phyloP scores from a whole-genome alignment of 1,140 invertebrate species.

The Diuraphis noxia region DNA sequence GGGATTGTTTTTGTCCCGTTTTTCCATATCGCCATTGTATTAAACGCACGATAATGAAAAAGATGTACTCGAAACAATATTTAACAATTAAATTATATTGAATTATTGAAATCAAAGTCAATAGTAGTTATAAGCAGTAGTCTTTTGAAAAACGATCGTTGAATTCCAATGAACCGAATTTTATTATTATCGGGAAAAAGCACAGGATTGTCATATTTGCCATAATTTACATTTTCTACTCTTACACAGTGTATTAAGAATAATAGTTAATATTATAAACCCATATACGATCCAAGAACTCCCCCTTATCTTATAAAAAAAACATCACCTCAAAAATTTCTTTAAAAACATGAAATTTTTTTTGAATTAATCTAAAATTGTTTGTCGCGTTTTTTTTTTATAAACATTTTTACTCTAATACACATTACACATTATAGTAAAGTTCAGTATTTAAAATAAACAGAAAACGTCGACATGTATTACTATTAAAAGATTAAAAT shows the following conservation, averaged over 20 bases:
- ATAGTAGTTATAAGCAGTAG: not conserved
- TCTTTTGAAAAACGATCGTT: not conserved
- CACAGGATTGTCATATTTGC: not conserved
- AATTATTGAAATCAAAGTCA: not conserved
- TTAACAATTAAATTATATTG: not conserved
- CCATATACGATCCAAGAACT: not conserved
- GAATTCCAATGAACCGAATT: not conserved
- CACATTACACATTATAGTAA: not conserved
- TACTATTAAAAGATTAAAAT: not conserved
- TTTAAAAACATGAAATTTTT: not conserved
- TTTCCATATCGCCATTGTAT: no score
- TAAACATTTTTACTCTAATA: not conserved
- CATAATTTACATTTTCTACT: not conserved
- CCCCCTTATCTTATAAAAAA: not conserved
- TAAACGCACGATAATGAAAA: no score
- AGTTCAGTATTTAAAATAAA: not conserved
- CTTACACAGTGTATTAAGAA: no score
- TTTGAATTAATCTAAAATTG: not conserved
- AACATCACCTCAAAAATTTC: not conserved
- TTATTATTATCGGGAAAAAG: not conserved
- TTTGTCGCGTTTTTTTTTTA: not conserved
- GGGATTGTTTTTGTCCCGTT: no score
- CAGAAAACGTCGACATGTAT: not conserved
- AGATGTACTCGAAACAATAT: not conserved
- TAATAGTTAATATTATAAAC: not conserved